Conservation (phyloP, 1,140 invertebrate species). For the Maniola jurtina region DNA sequence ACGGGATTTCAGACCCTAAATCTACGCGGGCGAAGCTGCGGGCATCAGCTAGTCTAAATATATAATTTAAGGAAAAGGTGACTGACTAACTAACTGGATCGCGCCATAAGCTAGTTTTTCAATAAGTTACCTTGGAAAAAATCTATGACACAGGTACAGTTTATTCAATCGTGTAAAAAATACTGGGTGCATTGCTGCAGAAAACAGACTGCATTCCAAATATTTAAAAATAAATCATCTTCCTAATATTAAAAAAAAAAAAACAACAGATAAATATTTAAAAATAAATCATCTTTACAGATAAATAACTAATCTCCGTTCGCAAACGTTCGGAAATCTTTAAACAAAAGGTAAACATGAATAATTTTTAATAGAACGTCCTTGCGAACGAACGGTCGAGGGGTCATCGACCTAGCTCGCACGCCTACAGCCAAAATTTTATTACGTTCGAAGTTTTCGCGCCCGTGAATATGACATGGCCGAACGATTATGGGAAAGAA, state of each 20-base stretch:
- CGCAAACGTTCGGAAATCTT: background rate
- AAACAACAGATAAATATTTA: conserved; percentile 3
- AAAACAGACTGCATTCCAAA: background rate
- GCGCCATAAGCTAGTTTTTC: no score
- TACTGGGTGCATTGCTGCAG: no score
- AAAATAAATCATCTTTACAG: background rate
- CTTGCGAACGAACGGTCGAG: background rate
- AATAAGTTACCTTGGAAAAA: no score
- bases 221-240: background rate
- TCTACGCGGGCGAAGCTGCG: no score
- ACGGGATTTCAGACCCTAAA: no score
- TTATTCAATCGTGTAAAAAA: no score
- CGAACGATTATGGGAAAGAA: no score
- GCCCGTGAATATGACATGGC: background rate
- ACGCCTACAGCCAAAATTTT: background rate
- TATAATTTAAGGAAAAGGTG: no score
- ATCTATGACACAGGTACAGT: no score
- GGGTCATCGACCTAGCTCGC: background rate
- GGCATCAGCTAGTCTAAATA: no score
- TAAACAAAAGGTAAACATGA: background rate
- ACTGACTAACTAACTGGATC: no score
- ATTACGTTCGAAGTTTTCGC: background rate
- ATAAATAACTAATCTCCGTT: background rate
- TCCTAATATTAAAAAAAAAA: no score
- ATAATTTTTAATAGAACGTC: conserved; percentile 8